Base-by-base conservation (phyloP, 2,113 vertebrate genomes). In the Cardinalis cardinalis region DNA sequence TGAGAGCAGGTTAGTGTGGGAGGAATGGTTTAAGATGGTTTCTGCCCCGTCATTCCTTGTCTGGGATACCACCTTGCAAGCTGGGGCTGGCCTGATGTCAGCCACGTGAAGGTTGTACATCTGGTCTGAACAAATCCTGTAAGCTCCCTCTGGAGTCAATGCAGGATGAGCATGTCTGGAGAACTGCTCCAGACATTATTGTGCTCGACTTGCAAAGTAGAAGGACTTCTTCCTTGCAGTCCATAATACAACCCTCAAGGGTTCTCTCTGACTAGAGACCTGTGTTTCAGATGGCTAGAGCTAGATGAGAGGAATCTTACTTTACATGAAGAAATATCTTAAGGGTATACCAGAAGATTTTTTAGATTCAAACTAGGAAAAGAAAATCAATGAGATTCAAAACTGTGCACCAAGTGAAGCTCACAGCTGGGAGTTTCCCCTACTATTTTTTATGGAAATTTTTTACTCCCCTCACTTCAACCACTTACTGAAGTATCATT, bases 371-470 rank as follows among this genome's bases (percentile, higher is more conserved):
- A 7, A 31, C 2, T 19, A 32, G 40, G 15, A 16, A 14, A 32
- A n/a, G 64, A 43, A 49, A 6, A 5, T 6, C 16, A 60, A 5
- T 4, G 12, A 68, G 21, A 69, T 34, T 18, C 25, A 28, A 72
- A 84, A 18, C 16, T 36, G 19, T 46, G 26, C 14, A 40, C 44
- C 25, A 55, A 71, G 12, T 31, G 28, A 18, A 88, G 20, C 9
- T 55, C n/a, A 5, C 21, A 60, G 23, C 18, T 10, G 2, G 12
- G 31, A 71, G 4, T 78, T 89, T 53, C 28, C 43, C 3, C 20
- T 29, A 16, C 24, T 68, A 10, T 13, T 64, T 9, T 44, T 61
- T 52, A 43, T 1, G 1, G 36, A 75, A 44, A 1, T 3, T 2
- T 26, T 59, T 85, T 85, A 12, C 7, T 40, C 1, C 4, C 3